Conservation (phyloP, 2,888 invertebrate species). For the Dynastes maya region DNA sequence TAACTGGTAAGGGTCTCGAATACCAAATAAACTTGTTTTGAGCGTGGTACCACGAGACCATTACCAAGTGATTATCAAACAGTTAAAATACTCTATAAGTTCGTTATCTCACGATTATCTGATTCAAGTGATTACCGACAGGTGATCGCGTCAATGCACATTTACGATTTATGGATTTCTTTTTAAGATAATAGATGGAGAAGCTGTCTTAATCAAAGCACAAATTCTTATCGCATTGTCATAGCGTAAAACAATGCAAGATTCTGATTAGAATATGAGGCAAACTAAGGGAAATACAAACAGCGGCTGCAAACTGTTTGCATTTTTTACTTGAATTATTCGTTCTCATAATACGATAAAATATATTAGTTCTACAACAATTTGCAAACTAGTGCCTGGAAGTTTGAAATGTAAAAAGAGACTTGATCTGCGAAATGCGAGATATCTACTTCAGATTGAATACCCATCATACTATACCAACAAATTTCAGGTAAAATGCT, state of each 20-base stretch:
- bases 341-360: no score
- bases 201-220: background rate
- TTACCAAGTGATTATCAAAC: slow-evolving; percentile 57
- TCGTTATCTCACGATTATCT: slow-evolving; percentile 42
- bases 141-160: background rate
- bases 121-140: slow-evolving; percentile 31
- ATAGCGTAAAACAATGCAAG: background rate
- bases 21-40: slow-evolving; percentile 62
- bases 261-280: background rate
- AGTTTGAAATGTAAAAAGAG: no score
- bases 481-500: no score
- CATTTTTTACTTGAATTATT: background rate
- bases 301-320: no score
- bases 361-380: no score
- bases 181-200: slow-evolving; percentile 29
- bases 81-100: slow-evolving; percentile 43
- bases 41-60: slow-evolving; percentile 68
- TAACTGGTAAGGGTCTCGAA: slow-evolving; percentile 70
- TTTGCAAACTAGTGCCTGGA: no score
- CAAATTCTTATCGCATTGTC: background rate
- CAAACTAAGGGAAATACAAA: background rate
- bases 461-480: no score
- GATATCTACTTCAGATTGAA: no score
- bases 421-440: no score
- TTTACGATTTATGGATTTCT: slow-evolving; percentile 21